A percentile compares a stretch with the other conserved stretches of the same genome.
Conservation (phyloP, 2,113 vertebrate genomes). For the Sapayoa aenigma region DNA sequence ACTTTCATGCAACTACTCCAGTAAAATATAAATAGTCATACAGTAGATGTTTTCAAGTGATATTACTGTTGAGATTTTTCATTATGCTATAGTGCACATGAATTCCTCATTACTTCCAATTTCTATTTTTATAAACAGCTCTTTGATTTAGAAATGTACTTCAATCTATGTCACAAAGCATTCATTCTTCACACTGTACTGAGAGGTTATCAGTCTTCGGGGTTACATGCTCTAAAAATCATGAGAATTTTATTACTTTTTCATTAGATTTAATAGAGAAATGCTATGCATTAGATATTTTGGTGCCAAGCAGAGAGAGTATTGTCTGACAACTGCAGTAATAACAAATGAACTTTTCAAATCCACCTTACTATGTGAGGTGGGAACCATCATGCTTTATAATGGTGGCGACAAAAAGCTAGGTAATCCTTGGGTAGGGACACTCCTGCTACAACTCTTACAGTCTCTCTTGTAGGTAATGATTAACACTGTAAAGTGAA, state of each 20-base stretch:
- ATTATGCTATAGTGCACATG: not conserved
- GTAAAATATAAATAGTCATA: not conserved
- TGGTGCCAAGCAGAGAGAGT: not conserved
- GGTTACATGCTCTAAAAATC: not conserved
- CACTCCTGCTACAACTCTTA: rapidly evolving
- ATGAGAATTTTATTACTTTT: not conserved
- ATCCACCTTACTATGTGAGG: not conserved
- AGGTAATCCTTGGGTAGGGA: not conserved
- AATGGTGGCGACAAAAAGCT: not conserved
- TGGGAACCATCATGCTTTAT: not conserved
- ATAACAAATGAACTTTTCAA: not conserved
- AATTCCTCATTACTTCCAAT: not conserved
- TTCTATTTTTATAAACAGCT: not conserved
- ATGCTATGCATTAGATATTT: not conserved
- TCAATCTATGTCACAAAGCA: not conserved
- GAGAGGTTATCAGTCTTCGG: not conserved
- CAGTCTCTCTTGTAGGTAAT: not conserved
- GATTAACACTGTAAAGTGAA: not conserved
- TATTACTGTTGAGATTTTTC: not conserved
- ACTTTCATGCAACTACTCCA: not conserved
- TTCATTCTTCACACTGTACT: not conserved
- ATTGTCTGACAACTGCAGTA: not conserved
- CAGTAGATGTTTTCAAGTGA: not conserved
- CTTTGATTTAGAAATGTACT: not conserved
- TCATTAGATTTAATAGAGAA: not conserved